Evolutionary conservation across 2,113 vertebrate genomes (phyloP), one percentile per base, ranked within the genome.

Genomic region (Nymphicus hollandicus): DNA sequence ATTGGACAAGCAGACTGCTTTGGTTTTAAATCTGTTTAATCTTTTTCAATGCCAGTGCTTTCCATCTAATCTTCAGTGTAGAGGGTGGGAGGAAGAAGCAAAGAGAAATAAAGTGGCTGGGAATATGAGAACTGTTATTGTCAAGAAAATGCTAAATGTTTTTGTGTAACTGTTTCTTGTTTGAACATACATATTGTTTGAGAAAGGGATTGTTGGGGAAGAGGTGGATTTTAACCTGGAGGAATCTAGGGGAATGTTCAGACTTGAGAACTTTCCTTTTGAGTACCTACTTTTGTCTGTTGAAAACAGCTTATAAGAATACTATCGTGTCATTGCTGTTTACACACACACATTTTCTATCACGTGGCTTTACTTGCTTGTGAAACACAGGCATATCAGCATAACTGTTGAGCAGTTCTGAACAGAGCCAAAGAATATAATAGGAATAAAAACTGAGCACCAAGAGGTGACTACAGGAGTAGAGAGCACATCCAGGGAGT

Each of bases 1-100:
- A 71, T 71, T 97, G 96, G 89, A 76, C 92, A 96, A 94, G 91
- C 74, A 94, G 92, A 81, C 74, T 63, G 73, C 47, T 86, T 86
- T 86, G 37, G 29, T 79, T 97, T 96, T 93, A 85, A 91, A 92
- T 92, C 74, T 86, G 53, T 88, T 93, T 80, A 43, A 86, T 95
- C 64, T 92, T 84, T 94, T 87, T 60, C 71, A 74, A 10, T 69
- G 64, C 52, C 35, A 55, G 11, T 92, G 63, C 76, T 88, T 89
- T 96, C 49, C 33, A 71, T 85, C 37, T 81, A 41, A 50, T 56
- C 39, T 89, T 86, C 3, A 4, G 37, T 0, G 13, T 58, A 58
- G 0, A 2, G 33, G 9, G 15, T 14, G 56, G 22, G 56, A 5
- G 17, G 64, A 55, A 44, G 6, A 84, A 80, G 35, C 23, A 81